phyloP scores from a whole-genome alignment of 2,113 vertebrate genomes.

The Hippocampus comes region DNA sequence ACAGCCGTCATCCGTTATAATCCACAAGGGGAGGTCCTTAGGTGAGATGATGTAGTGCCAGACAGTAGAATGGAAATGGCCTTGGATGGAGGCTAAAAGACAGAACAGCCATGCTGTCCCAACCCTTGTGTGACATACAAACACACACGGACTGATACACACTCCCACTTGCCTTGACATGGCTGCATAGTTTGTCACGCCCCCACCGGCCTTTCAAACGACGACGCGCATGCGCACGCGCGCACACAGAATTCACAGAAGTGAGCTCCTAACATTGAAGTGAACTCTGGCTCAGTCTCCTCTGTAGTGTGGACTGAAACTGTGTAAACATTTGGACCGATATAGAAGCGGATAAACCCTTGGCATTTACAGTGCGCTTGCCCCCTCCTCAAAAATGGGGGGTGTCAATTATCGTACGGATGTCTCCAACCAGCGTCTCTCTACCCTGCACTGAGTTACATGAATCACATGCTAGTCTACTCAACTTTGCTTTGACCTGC shows the following conservation, averaged over 20 bases:
- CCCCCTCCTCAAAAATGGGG: constrained; percentile 25
- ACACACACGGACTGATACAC: constrained; percentile 32
- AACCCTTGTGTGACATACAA: constrained; percentile 33
- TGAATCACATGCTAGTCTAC: constrained; percentile 44
- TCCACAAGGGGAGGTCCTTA: constrained; percentile 49
- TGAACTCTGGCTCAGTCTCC: constrained; percentile 61
- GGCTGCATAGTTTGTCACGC: constrained; percentile 28
- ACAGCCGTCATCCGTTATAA: constrained; percentile 51
- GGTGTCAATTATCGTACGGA: constrained; percentile 37
- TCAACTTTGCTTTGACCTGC: constrained; percentile 23
- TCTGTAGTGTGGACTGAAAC: constrained; percentile 56
- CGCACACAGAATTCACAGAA: constrained; percentile 55
- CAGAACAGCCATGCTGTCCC: constrained; percentile 43
- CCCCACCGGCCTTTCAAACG: constrained; percentile 11
- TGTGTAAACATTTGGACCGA: constrained; percentile 73
- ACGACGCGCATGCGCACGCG: neutral
- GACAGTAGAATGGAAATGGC: constrained; percentile 62
- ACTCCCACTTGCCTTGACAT: constrained; percentile 27
- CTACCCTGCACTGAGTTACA: constrained; percentile 16
- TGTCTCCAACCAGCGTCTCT: constrained; percentile 10
- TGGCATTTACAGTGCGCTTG: constrained; percentile 64
- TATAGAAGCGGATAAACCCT: constrained; percentile 73
- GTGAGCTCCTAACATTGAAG: constrained; percentile 26
- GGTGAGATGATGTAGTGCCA: constrained; percentile 66
- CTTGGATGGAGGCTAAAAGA: constrained; percentile 66